Evolutionary conservation across 1,140 invertebrate genomes (phyloP).

Genomic region (Notospermus geniculatus): DNA sequence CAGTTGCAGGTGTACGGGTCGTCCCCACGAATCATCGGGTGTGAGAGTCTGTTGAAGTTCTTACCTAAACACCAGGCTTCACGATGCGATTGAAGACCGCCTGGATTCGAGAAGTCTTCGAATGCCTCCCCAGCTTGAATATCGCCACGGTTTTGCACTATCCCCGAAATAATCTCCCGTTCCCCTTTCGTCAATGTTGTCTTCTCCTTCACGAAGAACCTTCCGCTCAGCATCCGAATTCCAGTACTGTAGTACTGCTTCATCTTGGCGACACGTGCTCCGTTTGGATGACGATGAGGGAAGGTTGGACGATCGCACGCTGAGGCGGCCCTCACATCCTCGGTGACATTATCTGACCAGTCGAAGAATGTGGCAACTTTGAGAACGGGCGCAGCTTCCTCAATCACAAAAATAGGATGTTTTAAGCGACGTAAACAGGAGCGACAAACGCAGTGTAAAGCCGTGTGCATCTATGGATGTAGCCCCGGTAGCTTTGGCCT

Average conservation of each 20-base stretch:
- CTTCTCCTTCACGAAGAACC: slow-evolving; percentile 40
- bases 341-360: background rate
- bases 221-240: slow-evolving; percentile 28
- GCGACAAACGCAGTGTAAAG: no score
- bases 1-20: slow-evolving; percentile 1
- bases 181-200: slow-evolving; percentile 45
- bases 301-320: background rate
- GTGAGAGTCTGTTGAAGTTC: slow-evolving; percentile 4
- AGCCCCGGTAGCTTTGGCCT: no score
- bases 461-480: no score
- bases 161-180: slow-evolving; percentile 45
- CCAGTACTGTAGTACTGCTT: slow-evolving; percentile 9
- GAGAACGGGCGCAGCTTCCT: background rate
- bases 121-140: slow-evolving; percentile 15
- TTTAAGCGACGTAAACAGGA: no score
- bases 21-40: background rate
- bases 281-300: background rate
- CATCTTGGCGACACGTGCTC: slow-evolving; percentile 6
- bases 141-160: slow-evolving; percentile 43
- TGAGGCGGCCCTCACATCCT: background rate
- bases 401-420: no score
- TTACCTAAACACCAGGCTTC: slow-evolving; percentile 45
- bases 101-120: slow-evolving; percentile 13
- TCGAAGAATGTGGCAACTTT: slow-evolving; percentile 2
- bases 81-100: slow-evolving; percentile 30